phyloP scores from a whole-genome alignment of 92 coral and sea anemone genomes.

The Plumapathes pennacea region DNA sequence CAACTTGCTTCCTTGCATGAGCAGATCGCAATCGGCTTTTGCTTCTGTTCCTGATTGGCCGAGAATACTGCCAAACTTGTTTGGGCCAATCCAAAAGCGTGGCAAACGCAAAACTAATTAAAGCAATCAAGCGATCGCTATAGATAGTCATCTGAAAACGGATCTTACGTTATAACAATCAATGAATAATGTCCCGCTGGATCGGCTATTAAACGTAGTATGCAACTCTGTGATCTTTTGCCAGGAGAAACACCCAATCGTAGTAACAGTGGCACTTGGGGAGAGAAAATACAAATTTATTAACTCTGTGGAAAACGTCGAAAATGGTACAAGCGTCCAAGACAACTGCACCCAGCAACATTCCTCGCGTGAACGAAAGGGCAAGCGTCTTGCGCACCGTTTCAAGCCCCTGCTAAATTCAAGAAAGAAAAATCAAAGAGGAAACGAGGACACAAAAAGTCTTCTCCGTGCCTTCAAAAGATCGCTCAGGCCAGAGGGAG shows the following conservation, averaged over 20 bases:
- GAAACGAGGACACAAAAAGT: slow-evolving; percentile 1
- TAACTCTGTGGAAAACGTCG: slow-evolving; percentile 53
- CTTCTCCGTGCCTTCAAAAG: slow-evolving; percentile 13
- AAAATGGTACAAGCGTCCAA: slow-evolving; percentile 58
- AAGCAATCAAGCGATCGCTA: no score
- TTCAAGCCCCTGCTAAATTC: slow-evolving; percentile 20
- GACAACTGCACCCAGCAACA: no score
- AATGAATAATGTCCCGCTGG: no score
- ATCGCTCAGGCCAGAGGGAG: slow-evolving; percentile 45
- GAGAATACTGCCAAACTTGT: no score
- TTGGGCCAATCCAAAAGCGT: no score
- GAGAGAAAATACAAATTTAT: slow-evolving; percentile 63
- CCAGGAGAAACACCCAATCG: slow-evolving; percentile 63
- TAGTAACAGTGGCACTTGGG: slow-evolving; percentile 65
- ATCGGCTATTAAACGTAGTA: no score
- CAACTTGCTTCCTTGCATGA: no score
- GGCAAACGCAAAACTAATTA: no score
- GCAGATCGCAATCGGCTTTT: no score
- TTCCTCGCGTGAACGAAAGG: slow-evolving; percentile 18
- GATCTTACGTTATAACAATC: no score
- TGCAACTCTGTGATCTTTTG: neutral
- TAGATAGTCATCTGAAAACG: no score
- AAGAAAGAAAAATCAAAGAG: neutral
- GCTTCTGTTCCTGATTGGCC: no score
- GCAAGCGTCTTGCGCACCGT: slow-evolving; percentile 13